Evolutionary conservation across 2,888 invertebrate species (phyloP), one percentile per base, ranked within the genome.

Genomic region (Drosophila colorata): DNA sequence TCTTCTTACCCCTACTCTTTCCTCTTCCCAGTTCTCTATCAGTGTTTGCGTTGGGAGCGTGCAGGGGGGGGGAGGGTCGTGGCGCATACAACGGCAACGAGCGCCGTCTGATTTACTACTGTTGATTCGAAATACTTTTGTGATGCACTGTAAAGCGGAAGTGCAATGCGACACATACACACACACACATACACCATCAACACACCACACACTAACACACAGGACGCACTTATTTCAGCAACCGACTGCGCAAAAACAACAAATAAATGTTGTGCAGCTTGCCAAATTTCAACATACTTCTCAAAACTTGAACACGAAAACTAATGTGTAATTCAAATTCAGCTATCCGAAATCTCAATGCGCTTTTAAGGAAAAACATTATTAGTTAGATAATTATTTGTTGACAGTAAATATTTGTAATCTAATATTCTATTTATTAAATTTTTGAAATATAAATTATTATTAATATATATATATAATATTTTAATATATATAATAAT

Each of bases 41-140:
- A n/a, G 5, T 56, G 41, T 66, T 52, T 66, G 44, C 18, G 46
- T 51, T 33, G 33, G 25, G 18, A 53, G 28, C 28, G 28, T 28
- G 28, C 28, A 28, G 8, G 28, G 7, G 1, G 28, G 8, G 8
- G 28, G 28, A 16, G 25, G 52, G 40, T n/a, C 33, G 37, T 18
- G 63, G 53, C 61, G 57, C 48, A 33, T 38, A 56, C 64, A 56
- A 44, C 25, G 38, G 28, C 44, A 43, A 28, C 37, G 56, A 51
- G 66, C 58, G 66, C 58, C 51, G 61, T 38, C 78, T 74, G 82
- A 85, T 75, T 82, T 84, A 84, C 78, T 69, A 64, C 69, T 69
- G 65, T 76, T 80, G 71, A 81, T 83, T 80, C 58, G 23, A 76
- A 72, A 83, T 80, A 87, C 75, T 84, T 75, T 75, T 80, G 71